phyloP scores from a whole-genome alignment of 2,888 invertebrate species.

The Camponotus fellah region DNA sequence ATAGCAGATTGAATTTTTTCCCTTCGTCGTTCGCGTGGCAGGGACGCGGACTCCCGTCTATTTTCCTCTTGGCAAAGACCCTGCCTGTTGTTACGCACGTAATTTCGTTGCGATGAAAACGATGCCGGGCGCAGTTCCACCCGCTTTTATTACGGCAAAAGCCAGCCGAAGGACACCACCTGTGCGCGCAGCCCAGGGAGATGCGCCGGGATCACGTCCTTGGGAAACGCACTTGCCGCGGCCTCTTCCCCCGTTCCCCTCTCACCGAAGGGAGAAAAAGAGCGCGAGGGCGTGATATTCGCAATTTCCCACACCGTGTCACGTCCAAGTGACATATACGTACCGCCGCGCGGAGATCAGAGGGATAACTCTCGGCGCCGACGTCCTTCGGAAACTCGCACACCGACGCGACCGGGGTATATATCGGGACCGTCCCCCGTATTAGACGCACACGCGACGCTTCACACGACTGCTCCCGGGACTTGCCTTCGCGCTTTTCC shows the following conservation, averaged over 20 bases:
- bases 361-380: slow-evolving; percentile 20
- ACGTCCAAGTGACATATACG: neutral
- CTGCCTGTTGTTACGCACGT: neutral
- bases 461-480: neutral
- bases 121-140: slow-evolving; percentile 33
- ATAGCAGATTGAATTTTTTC: neutral
- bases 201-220: slow-evolving; percentile 45
- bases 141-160: slow-evolving; percentile 35
- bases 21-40: neutral
- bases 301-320: slow-evolving; percentile 46
- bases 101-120: slow-evolving; percentile 37
- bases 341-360: slow-evolving; percentile 27
- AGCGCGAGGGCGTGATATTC: slow-evolving; percentile 30
- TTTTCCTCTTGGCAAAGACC: slow-evolving; percentile 5
- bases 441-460: slow-evolving; percentile 7
- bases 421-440: neutral
- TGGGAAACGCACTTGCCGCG: slow-evolving; percentile 36
- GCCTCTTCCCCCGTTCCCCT: slow-evolving; percentile 2
- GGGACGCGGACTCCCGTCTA: slow-evolving; percentile 3
- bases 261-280: neutral
- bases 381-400: slow-evolving; percentile 39
- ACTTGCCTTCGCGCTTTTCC: slow-evolving; percentile 2
- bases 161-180: slow-evolving; percentile 36
- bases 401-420: slow-evolving; percentile 14
- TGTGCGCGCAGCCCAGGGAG: slow-evolving; percentile 40